Percentiles rank a stretch among this genome's conserved stretches.
These are phyloP conservation scores for Drosophila neutralis DNA, from an alignment of 2,888 invertebrate genomes.

Conservation along the genomic window DNA sequence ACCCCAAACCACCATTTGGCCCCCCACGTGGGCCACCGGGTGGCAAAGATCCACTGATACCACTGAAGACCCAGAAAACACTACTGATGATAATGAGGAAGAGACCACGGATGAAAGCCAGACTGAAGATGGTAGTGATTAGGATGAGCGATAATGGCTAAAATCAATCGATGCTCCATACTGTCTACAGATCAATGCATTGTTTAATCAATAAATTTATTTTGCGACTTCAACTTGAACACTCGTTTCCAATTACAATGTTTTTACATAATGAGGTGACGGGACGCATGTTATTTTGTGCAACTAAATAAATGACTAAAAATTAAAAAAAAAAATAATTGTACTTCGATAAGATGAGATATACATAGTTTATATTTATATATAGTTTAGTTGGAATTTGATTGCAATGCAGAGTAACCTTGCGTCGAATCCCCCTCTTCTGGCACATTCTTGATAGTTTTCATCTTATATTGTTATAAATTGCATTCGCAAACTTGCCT, in stretches of 20 bases:
- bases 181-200: neutral
- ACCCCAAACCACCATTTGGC: slow-evolving; percentile 4
- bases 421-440: neutral
- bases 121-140: neutral
- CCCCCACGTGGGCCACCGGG: slow-evolving; percentile 22
- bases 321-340: neutral
- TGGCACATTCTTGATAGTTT: neutral
- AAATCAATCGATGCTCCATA: neutral
- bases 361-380: neutral
- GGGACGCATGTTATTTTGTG: neutral
- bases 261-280: neutral
- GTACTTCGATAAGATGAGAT: neutral
- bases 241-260: neutral
- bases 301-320: neutral
- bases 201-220: slow-evolving; percentile 9
- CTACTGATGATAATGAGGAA: neutral
- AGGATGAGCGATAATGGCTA: neutral
- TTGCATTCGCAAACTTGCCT: slow-evolving; percentile 48
- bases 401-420: neutral
- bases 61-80: neutral
- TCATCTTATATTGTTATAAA: slow-evolving; percentile 47
- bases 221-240: neutral
- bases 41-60: neutral
- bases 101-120: slow-evolving; percentile 5
- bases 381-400: too few relatives aligned